Base-by-base conservation (phyloP, 2,888 invertebrate genomes). In the Epiblema foenella region DNA sequence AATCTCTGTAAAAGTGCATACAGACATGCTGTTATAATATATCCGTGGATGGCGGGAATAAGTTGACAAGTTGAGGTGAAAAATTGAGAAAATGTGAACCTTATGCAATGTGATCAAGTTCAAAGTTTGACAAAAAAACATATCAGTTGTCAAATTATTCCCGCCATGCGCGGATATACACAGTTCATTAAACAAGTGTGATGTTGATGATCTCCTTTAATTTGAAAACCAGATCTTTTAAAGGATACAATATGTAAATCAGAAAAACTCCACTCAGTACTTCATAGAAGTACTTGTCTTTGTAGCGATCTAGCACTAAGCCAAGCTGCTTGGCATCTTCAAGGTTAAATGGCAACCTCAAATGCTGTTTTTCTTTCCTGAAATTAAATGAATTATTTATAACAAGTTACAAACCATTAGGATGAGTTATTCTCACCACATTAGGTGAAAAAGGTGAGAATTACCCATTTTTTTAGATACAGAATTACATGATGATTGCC, bases 201-300 rank as follows among this genome's bases (percentile, higher is more conserved):
- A 42, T 42, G 5, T 42, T 42, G 4, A 42, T 15, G 15, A 15
- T 1, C n/a, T n/a, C n/a, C n/a, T n/a, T n/a, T 42, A 2, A 29
- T 57, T 9, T 33, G 2, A 17, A 18, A 37, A n/a, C n/a, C n/a
- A 15, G 20, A 5, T 17, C 11, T 33, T 51, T 51, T 87, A 96
- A 97, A 97, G 97, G 97, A 97, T 98, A 99, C 99, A 99, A 99
- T 88, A 99, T 97, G 88, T 99, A 99, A 15, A 97, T 96, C 78
- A 97, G 93, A 81, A 98, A 97, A 75, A 99, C 96, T 80, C 98
- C 99, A 78, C 95, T 94, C 86, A 99, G 94, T 69, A 99, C 99
- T 95, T 98, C 96, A 85, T 96, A 95, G 88, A 97, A 99, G 93
- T 99, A 98, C 85, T 96, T 96, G 77, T 98, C 98, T 90, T 98